A percentile compares a stretch with the other conserved stretches of the same genome.
phyloP scores from a whole-genome alignment of 2,888 invertebrate species.

The Synergus umbraculus region DNA sequence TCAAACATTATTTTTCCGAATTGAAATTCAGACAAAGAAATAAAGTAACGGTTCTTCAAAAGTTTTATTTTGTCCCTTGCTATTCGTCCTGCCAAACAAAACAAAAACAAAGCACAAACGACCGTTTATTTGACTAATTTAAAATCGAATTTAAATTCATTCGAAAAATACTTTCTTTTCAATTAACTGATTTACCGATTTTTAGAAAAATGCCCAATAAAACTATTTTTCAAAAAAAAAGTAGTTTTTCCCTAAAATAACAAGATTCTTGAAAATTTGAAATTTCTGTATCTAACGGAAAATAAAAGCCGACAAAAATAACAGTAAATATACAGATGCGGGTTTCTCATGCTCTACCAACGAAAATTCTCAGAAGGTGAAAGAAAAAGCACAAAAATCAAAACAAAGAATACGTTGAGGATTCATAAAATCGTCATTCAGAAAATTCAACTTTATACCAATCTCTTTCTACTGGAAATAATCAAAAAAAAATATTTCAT shows the following conservation, averaged over 20 bases:
- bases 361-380: constrained; percentile 36
- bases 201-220: too few relatives aligned
- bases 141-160: too few relatives aligned
- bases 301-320: constrained; percentile 10
- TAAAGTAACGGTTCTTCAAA: too few relatives aligned
- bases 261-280: not conserved
- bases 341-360: constrained; percentile 5
- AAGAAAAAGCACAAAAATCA: constrained; percentile 42
- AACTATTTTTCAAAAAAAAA: not conserved
- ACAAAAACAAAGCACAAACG: too few relatives aligned
- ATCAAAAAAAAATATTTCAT: not conserved
- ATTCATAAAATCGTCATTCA: not conserved
- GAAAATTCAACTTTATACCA: not conserved
- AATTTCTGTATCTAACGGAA: not conserved
- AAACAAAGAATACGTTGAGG: constrained; percentile 23
- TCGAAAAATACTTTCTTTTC: too few relatives aligned
- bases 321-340: not conserved
- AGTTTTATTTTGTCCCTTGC: too few relatives aligned
- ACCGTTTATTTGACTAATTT: too few relatives aligned
- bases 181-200: too few relatives aligned
- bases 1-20: too few relatives aligned
- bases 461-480: not conserved
- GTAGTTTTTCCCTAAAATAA: not conserved
- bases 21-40: too few relatives aligned
- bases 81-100: too few relatives aligned